Conservation (phyloP, 2,113 vertebrate genomes). For the Crotalus helleri region DNA sequence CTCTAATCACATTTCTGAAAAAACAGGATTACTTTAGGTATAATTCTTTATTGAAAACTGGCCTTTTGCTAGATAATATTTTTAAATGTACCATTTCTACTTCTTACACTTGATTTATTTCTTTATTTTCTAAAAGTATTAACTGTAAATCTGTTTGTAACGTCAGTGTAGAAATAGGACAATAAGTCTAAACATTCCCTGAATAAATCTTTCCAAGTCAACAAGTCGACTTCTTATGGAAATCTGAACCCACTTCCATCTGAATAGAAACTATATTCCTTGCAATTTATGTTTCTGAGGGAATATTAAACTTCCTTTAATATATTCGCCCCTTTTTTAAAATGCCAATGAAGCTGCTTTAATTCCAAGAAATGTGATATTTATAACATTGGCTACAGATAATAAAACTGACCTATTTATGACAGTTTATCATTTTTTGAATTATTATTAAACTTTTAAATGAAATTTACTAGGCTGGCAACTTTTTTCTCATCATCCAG, state of each 20-base stretch:
- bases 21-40: constrained; percentile 1
- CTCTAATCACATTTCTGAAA: neutral
- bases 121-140: neutral
- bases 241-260: constrained; percentile 37
- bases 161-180: neutral
- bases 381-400: neutral
- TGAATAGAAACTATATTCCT: constrained; percentile 16
- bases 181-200: constrained; percentile 15
- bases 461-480: constrained; percentile 21
- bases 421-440: constrained; percentile 2
- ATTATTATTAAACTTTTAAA: constrained; percentile 45
- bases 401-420: constrained; percentile 3
- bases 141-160: neutral
- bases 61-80: neutral
- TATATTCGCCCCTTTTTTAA: constrained; percentile 13
- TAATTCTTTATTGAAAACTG: constrained; percentile 5
- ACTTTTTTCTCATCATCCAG: neutral
- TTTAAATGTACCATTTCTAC: neutral
- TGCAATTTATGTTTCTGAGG: constrained; percentile 35
- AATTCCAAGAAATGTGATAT: constrained; percentile 28
- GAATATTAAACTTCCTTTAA: constrained; percentile 26
- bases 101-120: neutral
- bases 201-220: neutral
- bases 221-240: constrained; percentile 3
- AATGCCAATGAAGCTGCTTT: constrained; percentile 32